These are phyloP conservation scores for Octodon degus DNA, from an alignment of 2,113 vertebrate species.

Conservation along the genomic window DNA sequence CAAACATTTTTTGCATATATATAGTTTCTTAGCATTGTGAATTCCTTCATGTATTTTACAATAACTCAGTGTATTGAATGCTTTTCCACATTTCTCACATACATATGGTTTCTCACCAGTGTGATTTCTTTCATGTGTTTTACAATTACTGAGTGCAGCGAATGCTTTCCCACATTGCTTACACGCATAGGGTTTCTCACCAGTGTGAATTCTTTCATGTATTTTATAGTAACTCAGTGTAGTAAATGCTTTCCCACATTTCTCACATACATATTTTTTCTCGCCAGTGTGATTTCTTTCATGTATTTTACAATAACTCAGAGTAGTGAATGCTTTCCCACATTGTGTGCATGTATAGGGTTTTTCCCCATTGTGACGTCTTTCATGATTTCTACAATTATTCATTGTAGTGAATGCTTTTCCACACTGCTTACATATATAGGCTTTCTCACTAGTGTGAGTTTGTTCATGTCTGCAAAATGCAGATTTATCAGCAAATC, in stretches of 20 bases:
- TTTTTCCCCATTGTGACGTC: background rate
- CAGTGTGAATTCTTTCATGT: background rate
- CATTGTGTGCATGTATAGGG: background rate
- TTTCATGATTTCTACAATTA: background rate
- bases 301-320: background rate
- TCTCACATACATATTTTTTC: background rate
- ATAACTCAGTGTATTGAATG: background rate
- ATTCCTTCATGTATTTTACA: background rate
- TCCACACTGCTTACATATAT: background rate
- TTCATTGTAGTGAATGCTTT: background rate
- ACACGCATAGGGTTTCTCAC: background rate
- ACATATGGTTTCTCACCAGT: too few relatives aligned
- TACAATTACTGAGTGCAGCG: too few relatives aligned
- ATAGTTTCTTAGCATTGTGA: background rate
- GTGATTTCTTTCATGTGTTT: too few relatives aligned
- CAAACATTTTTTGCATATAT: too few relatives aligned
- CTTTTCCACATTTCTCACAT: background rate
- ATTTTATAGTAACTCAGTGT: background rate
- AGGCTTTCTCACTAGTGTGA: background rate
- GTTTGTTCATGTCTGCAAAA: background rate
- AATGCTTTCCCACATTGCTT: background rate
- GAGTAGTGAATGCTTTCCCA: background rate
- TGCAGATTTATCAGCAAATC: too few relatives aligned
- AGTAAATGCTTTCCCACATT: background rate
- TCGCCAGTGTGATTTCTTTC: background rate